These are phyloP conservation scores for Desoria tigrina DNA, from an alignment of 2,888 invertebrate species.

Conservation along the genomic window DNA sequence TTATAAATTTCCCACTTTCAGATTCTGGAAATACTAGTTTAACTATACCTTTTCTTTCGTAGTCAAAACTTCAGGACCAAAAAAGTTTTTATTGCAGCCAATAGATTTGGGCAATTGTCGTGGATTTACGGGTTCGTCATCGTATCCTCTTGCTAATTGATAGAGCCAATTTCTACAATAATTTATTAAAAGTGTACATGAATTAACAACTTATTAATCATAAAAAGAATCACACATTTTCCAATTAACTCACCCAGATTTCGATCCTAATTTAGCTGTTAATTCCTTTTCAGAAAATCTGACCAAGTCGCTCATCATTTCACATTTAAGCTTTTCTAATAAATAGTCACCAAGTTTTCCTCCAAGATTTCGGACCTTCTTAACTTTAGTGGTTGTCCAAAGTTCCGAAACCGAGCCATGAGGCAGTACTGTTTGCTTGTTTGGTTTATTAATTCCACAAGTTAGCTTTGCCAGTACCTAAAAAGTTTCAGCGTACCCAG, in stretches of 20 bases:
- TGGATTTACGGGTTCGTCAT: slow-evolving; percentile 80
- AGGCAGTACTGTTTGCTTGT: slow-evolving; percentile 88
- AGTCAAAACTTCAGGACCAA: slow-evolving; percentile 73
- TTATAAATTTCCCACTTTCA: too few relatives aligned
- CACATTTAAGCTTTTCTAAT: slow-evolving; percentile 70
- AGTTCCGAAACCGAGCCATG: slow-evolving; percentile 67
- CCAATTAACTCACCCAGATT: slow-evolving; percentile 72
- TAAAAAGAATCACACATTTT: not conserved
- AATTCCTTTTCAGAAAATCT: slow-evolving; percentile 72
- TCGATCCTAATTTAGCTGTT: slow-evolving; percentile 74
- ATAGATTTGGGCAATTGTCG: slow-evolving; percentile 88
- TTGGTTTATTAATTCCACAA: slow-evolving; percentile 88
- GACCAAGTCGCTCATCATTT: slow-evolving; percentile 77
- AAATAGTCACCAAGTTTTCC: slow-evolving; percentile 89
- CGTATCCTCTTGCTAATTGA: slow-evolving; percentile 81
- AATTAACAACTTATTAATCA: not conserved
- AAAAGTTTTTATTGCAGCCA: slow-evolving; percentile 93
- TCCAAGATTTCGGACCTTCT: slow-evolving; percentile 86
- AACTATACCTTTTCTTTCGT: slow-evolving; percentile 63
- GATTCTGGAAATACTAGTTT: not conserved
- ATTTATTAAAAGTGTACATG: not conserved
- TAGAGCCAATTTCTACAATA: slow-evolving; percentile 74
- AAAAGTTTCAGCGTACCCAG: too few relatives aligned
- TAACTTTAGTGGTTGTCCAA: slow-evolving; percentile 72
- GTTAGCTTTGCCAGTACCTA: slow-evolving; percentile 87